Conservation (phyloP, 1,140 invertebrate species). For the Caerostris darwini region DNA sequence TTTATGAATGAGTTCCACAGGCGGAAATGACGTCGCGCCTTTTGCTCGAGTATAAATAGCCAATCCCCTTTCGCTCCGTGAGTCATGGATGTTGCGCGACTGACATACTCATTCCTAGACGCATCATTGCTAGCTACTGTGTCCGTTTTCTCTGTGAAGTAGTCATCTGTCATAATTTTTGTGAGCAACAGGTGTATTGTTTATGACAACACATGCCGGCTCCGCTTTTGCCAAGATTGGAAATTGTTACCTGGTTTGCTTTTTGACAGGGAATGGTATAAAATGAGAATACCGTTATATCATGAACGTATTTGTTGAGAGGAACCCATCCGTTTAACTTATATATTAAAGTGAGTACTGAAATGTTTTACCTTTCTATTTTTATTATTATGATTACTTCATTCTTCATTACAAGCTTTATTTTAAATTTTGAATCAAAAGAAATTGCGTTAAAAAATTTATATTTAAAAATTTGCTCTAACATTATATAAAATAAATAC, state of each 20-base stretch:
- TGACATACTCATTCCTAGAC: constrained; percentile 21
- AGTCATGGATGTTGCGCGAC: constrained; percentile 36
- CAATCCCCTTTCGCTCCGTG: constrained; percentile 42
- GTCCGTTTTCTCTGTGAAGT: not conserved
- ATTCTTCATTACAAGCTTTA: too few relatives aligned
- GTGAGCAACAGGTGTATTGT: not conserved
- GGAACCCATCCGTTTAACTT: too few relatives aligned
- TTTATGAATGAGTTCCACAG: constrained; percentile 71
- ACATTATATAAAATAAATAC: too few relatives aligned
- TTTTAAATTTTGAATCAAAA: too few relatives aligned
- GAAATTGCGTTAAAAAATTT: too few relatives aligned
- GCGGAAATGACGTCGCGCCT: constrained; percentile 67
- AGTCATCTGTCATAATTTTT: constrained; percentile 28
- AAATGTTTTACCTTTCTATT: too few relatives aligned
- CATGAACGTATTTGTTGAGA: not conserved
- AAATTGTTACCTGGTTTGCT: not conserved
- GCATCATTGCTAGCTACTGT: constrained; percentile 20
- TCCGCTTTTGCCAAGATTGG: constrained; percentile 6
- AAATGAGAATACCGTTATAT: not conserved
- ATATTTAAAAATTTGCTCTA: too few relatives aligned
- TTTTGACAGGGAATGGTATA: constrained; percentile 3
- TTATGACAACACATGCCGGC: not conserved
- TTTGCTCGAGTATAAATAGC: constrained; percentile 65
- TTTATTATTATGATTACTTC: too few relatives aligned
- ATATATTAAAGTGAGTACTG: too few relatives aligned